These are phyloP conservation scores for Protodeltote pygarga DNA, from an alignment of 2,888 invertebrate genomes.

Conservation along the genomic window DNA sequence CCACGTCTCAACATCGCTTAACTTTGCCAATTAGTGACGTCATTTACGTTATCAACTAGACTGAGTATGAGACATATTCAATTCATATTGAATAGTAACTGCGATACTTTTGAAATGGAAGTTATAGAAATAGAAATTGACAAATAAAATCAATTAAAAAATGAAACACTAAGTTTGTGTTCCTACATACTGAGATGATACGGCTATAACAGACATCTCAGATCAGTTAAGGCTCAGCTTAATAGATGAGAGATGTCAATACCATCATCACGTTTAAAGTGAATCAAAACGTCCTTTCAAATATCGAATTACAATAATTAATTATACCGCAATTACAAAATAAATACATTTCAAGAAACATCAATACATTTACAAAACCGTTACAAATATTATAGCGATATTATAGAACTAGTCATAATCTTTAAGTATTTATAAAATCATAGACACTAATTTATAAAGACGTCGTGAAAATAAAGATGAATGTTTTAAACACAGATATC, in stretches of 20 bases:
- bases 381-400: constrained; percentile 40
- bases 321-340: constrained; percentile 20
- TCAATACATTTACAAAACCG: constrained; percentile 34
- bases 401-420: constrained; percentile 30
- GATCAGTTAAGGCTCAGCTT: constrained; percentile 31
- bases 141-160: constrained; percentile 12
- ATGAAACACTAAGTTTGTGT: constrained; percentile 9
- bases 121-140: constrained; percentile 10
- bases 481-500: too few species aligned
- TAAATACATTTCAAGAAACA: constrained; percentile 29
- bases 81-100: constrained; percentile 7
- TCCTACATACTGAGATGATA: background rate
- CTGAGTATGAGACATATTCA: constrained; percentile 10
- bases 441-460: constrained; percentile 13
- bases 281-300: constrained; percentile 1
- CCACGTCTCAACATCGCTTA: too few species aligned
- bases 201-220: constrained; percentile 13
- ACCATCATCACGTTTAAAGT: constrained; percentile 1
- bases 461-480: constrained; percentile 17
- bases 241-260: constrained; percentile 17
- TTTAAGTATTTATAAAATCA: constrained; percentile 23
- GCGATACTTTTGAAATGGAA: constrained; percentile 14
- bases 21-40: constrained; percentile 8
- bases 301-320: constrained; percentile 25
- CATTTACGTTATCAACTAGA: constrained; percentile 5